These are phyloP conservation scores for Conistra vaccinii DNA, from an alignment of 2,888 invertebrate genomes.

Conservation along the genomic window DNA sequence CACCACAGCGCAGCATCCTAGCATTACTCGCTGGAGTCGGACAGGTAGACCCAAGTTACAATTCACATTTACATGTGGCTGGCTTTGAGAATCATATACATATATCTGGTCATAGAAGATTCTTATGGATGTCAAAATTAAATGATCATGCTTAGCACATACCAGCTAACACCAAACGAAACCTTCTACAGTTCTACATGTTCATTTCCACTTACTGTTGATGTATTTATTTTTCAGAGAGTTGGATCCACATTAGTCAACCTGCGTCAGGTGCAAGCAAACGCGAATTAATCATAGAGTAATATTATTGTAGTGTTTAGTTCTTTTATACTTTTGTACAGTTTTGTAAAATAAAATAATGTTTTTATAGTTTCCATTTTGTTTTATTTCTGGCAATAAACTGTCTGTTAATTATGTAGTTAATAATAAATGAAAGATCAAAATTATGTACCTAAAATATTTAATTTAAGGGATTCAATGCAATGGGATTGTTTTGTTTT, in stretches of 20 bases:
- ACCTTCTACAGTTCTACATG: not conserved
- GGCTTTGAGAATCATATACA: not conserved
- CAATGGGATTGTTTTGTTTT: not conserved
- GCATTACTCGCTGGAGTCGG: constrained; percentile 92
- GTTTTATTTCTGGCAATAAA: constrained; percentile 27
- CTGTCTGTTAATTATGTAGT: not conserved
- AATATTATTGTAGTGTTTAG: constrained; percentile 54
- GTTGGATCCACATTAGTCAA: constrained; percentile 81
- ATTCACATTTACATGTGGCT: not conserved
- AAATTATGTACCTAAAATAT: not conserved
- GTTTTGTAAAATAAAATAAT: constrained; percentile 70
- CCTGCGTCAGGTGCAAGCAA: constrained; percentile 74
- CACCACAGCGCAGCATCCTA: constrained; percentile 93
- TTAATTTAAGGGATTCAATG: not conserved
- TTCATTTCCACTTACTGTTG: constrained; percentile 9
- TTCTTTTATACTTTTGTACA: constrained; percentile 83
- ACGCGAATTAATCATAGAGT: constrained; percentile 72
- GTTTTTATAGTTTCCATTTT: constrained; percentile 28
- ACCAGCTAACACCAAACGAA: not conserved
- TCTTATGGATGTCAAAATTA: not conserved
- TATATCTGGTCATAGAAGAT: not conserved
- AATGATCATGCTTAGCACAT: not conserved
- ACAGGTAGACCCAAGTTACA: constrained; percentile 82
- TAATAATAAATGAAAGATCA: not conserved
- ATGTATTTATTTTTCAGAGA: constrained; percentile 80